Base-by-base conservation (phyloP, 2,888 invertebrate species). In the Deilephila porcellus region DNA sequence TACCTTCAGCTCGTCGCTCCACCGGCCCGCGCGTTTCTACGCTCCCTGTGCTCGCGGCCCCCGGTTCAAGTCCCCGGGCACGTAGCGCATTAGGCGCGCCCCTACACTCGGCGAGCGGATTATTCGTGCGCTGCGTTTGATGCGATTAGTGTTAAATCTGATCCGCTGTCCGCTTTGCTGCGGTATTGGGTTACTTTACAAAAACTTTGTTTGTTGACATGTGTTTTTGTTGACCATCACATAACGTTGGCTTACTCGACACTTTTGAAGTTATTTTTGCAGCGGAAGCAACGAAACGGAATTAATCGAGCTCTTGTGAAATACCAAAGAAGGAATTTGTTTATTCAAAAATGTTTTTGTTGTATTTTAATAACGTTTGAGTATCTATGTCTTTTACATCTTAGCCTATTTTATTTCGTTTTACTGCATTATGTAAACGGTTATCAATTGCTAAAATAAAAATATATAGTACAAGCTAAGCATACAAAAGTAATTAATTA, bases 61-160 rank as follows among this genome's bases (percentile, higher is more conserved):
- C 45, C 14, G n/a, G 56, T n/a, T 56, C 56, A 14, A 67, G 3
- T 56, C 56, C 52, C 77, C 71, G 74, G 73, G 34, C 82, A 76
- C 76, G 78, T 76, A 70, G 45, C 76, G 81, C 73, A 76, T 82
- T 81, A 81, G 75, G 76, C 32, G n/a, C 37, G 34, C 53, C 60
- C 71, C 71, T 60, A 60, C 60, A 71, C 37, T 20, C 45, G 29
- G 60, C 45, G 73, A 37, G 60, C 29, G 71, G 59, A 59, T 71
- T 82, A 81, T 72, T 81, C 82, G 83, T 76, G 81, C 79, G 74
- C 74, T 74, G 73, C 77, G 73, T 70, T 37, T 81, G 79, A 81
- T 79, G 75, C 78, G 81, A 81, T 78, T 79, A 81, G 76, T 76
- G 76, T 73, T 73, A 79, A 81, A 83, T 81, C 82, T 79, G 79